Evolutionary conservation across 2,888 invertebrate genomes (phyloP).

Genomic region (Spisula subtruncata): DNA sequence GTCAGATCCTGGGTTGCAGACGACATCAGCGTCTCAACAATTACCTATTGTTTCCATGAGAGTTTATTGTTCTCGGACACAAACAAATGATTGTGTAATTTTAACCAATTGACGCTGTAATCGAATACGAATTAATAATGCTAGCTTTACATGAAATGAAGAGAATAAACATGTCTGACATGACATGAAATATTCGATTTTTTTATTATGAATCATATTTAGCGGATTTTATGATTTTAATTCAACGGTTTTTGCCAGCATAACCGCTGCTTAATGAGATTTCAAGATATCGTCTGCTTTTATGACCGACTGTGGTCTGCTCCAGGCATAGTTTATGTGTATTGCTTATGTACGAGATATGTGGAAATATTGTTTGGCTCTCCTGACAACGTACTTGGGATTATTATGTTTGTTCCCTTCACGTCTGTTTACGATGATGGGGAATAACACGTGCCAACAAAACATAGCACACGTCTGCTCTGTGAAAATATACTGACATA

Average conservation of each 20-base stretch:
- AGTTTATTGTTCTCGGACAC: background rate
- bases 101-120: constrained; percentile 9
- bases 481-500: constrained; percentile 25
- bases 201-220: constrained; percentile 2
- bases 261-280: background rate
- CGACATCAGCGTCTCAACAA: constrained; percentile 2
- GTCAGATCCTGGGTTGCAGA: constrained; percentile 1
- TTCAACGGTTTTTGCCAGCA: background rate
- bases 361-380: background rate
- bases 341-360: background rate
- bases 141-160: background rate
- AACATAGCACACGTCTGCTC: constrained; percentile 28
- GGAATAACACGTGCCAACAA: constrained; percentile 24
- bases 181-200: background rate
- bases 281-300: background rate
- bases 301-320: background rate
- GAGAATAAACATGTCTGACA: constrained; percentile 21
- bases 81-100: constrained; percentile 19
- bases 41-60: constrained; percentile 7
- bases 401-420: background rate
- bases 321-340: background rate
- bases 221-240: background rate
- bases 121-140: background rate
- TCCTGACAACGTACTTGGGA: background rate
- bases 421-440: constrained; percentile 33